Base-by-base conservation (phyloP, 2,113 vertebrate species). In the Perca flavescens region DNA sequence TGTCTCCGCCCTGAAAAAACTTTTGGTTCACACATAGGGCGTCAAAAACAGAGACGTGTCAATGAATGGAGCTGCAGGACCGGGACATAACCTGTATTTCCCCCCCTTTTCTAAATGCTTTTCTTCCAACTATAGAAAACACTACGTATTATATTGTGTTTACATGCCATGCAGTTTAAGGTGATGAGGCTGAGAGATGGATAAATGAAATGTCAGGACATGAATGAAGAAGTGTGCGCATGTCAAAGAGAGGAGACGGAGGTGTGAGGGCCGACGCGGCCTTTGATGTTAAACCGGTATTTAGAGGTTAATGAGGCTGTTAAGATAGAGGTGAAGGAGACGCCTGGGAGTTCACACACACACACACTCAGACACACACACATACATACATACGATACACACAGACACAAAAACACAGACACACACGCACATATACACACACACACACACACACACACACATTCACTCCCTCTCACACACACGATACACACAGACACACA, bases 231-330 rank as follows among this genome's bases (percentile, higher is more conserved):
- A 74, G 74, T 54, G 83, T 66, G 61, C 67, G 21, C 8, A 9
- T 11, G 67, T 77, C 17, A 74, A 50, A 68, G 71, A 57, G 79
- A 84, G 72, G 80, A 85, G 83, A 53, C 15, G 7, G 68, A 92
- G 91, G 93, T 86, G 93, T 86, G 83, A 93, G 43, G 50, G 0
- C 28, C 8, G 79, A 78, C 80, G 0, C 80, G 11, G 34, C 36
- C 91, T 95, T 95, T 95, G 94, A 95, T 92, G 92, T 92, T 92
- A 83, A 93, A 91, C 91, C 52, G 62, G 92, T 85, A 85, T 93
- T 94, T 93, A 91, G 92, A 92, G 90, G 88, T 93, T 93, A 94
- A 94, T 94, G 93, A 94, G 91, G 89, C 89, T 88, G 93, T 93
- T 93, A 93, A 83, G 62, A 83, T n/a, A 83, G 87, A 87, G 88